Evolutionary conservation across 2,113 vertebrate genomes (phyloP).

Genomic region (Lagopus leucura): DNA sequence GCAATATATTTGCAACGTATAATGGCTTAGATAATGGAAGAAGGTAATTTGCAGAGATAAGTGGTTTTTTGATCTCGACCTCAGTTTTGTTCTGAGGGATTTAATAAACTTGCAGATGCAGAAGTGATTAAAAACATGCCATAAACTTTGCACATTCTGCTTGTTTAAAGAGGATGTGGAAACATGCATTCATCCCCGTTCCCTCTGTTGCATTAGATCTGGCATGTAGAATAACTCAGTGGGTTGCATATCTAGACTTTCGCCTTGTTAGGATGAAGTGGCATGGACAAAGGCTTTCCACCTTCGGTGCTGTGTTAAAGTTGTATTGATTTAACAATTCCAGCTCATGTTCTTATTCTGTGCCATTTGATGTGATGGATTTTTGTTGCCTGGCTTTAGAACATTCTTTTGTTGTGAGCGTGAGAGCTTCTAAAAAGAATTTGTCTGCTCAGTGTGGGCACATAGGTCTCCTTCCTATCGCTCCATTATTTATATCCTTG

Average conservation of each 20-base stretch:
- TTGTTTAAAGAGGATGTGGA: not conserved
- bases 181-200: not conserved
- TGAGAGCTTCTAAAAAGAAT: not conserved
- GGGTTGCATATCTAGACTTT: slow-evolving; percentile 11
- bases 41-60: not conserved
- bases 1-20: accelerated
- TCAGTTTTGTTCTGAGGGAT: not conserved
- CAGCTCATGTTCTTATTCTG: not conserved
- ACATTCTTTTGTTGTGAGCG: not conserved
- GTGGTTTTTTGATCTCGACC: not conserved
- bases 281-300: not conserved
- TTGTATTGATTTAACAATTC: slow-evolving; percentile 7
- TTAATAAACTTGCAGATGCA: not conserved
- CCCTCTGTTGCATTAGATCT: not conserved
- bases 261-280: not conserved
- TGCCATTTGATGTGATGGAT: slow-evolving; percentile 2
- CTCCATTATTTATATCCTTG: not conserved
- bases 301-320: not conserved
- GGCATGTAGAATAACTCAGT: not conserved
- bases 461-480: not conserved
- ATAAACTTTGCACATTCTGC: not conserved
- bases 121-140: not conserved
- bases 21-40: not conserved
- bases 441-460: not conserved
- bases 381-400: not conserved